Percentiles rank a stretch among this genome's conserved stretches.
phyloP scores from a whole-genome alignment of 2,113 vertebrate genomes.

The Semnornis frantzii region DNA sequence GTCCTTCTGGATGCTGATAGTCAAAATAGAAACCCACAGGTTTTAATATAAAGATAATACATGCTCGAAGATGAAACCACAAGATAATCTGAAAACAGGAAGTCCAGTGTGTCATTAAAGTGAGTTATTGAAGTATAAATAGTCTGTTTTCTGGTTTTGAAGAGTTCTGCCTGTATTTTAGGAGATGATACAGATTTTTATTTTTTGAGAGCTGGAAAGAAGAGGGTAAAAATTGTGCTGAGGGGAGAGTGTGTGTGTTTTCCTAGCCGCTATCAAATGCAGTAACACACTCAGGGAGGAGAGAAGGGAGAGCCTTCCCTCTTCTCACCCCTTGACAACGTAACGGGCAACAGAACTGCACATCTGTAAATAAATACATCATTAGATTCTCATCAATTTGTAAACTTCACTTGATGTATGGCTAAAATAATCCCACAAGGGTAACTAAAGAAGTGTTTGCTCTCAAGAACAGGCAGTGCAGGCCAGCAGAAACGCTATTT shows the following conservation, averaged over 20 bases:
- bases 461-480: slow-evolving; percentile 23
- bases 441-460: slow-evolving; percentile 64
- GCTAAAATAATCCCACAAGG: slow-evolving; percentile 81
- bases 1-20: not conserved
- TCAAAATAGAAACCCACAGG: slow-evolving; percentile 24
- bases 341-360: slow-evolving; percentile 77
- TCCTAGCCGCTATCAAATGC: slow-evolving; percentile 58
- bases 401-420: slow-evolving; percentile 81
- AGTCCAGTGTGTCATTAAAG: slow-evolving; percentile 28
- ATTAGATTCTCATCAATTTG: slow-evolving; percentile 85
- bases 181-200: not conserved
- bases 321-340: slow-evolving; percentile 55
- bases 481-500: slow-evolving; percentile 14
- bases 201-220: slow-evolving; percentile 17
- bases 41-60: slow-evolving; percentile 56
- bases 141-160: slow-evolving; percentile 22
- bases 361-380: slow-evolving; percentile 90
- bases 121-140: slow-evolving; percentile 35
- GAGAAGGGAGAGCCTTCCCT: slow-evolving; percentile 18
- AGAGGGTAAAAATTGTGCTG: slow-evolving; percentile 13
- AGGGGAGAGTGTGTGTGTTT: not conserved
- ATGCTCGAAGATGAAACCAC: slow-evolving; percentile 22
- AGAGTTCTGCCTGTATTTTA: not conserved
- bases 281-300: not conserved
- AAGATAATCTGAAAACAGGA: not conserved